phyloP scores from a whole-genome alignment of 2,797 vertebrate species.

The Bovichtus diacanthus region DNA sequence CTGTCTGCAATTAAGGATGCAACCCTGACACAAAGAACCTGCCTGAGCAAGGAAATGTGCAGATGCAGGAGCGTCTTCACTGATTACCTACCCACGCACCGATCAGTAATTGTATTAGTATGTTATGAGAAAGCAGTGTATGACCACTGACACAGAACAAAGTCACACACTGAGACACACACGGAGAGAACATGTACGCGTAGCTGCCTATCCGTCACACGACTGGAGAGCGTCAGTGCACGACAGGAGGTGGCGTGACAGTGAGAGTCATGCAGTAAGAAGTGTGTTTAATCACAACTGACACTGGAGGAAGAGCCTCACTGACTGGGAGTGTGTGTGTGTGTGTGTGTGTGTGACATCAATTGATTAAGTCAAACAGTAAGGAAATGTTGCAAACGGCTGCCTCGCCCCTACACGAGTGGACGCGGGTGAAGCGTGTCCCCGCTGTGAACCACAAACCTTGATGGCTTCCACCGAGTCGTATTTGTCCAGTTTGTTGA shows the following conservation, averaged over 20 bases:
- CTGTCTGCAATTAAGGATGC: constrained; percentile 43
- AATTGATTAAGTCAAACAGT: constrained; percentile 51
- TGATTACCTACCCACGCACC: constrained; percentile 26
- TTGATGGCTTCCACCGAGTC: constrained; percentile 98
- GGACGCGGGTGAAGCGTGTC: constrained; percentile 31
- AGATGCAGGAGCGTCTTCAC: constrained; percentile 16
- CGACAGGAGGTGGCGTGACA: constrained; percentile 62
- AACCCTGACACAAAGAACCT: constrained; percentile 36
- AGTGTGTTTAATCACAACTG: constrained; percentile 63
- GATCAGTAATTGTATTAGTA: constrained; percentile 51
- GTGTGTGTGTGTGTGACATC: constrained; percentile 1
- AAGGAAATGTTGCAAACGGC: constrained; percentile 31
- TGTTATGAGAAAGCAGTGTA: constrained; percentile 84
- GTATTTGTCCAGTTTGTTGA: constrained; percentile 99
- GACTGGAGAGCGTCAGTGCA: constrained; percentile 43
- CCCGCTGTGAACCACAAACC: constrained; percentile 82
- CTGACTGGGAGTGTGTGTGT: constrained; percentile 19
- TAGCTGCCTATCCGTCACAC: constrained; percentile 54
- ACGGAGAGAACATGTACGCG: constrained; percentile 52
- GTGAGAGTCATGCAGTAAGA: constrained; percentile 66
- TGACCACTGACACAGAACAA: constrained; percentile 71
- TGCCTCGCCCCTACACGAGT: constrained; percentile 21
- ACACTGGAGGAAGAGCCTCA: constrained; percentile 51
- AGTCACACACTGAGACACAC: constrained; percentile 68
- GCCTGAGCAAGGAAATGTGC: constrained; percentile 34